phyloP scores from a whole-genome alignment of 2,113 vertebrate species.

The Pterophyllum scalare region DNA sequence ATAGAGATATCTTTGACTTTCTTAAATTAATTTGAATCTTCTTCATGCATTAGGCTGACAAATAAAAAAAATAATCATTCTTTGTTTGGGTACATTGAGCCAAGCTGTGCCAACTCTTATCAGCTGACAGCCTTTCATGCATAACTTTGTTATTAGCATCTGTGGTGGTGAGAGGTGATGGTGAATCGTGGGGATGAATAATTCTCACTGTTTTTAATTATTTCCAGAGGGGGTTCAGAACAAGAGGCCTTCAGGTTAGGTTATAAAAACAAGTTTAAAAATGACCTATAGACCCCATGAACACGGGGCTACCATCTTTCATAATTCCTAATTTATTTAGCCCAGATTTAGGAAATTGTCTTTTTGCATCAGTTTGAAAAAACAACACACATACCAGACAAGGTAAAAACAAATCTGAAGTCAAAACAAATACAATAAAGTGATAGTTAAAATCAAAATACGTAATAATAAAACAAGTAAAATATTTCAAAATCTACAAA shows the following conservation, averaged over 20 bases:
- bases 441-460: no score
- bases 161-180: slow-evolving; percentile 33
- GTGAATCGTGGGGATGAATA: slow-evolving; percentile 36
- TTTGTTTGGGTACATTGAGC: slow-evolving; percentile 37
- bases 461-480: no score
- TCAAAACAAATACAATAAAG: no score
- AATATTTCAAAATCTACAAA: no score
- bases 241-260: not conserved
- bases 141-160: slow-evolving; percentile 49
- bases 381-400: no score
- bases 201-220: slow-evolving; percentile 49
- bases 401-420: no score
- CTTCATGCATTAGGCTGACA: slow-evolving; percentile 22
- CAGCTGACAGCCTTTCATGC: slow-evolving; percentile 46
- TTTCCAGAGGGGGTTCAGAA: slow-evolving; percentile 42
- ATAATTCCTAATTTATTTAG: no score
- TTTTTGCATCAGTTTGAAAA: no score
- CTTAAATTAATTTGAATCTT: slow-evolving; percentile 22
- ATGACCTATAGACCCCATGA: slow-evolving; percentile 24
- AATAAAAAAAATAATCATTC: slow-evolving; percentile 15
- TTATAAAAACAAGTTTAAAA: not conserved
- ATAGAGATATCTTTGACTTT: slow-evolving; percentile 28
- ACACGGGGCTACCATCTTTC: not conserved
- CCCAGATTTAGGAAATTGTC: no score
- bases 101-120: slow-evolving; percentile 38